Conservation (phyloP, 2,888 invertebrate genomes). For the Cheilosia urbana region DNA sequence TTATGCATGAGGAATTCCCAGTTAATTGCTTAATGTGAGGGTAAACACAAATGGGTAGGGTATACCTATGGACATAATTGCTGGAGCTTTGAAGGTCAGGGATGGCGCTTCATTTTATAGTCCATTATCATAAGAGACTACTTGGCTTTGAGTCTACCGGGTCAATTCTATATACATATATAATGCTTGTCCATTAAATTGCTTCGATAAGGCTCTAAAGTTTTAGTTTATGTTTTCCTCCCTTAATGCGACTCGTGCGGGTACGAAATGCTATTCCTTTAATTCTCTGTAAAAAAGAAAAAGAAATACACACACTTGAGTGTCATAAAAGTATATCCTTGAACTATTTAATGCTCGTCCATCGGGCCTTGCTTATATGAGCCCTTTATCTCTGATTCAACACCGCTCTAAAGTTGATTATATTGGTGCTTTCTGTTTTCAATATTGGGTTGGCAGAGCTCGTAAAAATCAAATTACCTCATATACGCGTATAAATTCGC, state of each 20-base stretch:
- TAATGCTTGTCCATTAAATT: constrained; percentile 17
- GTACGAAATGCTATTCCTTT: neutral
- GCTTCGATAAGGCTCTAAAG: constrained; percentile 12
- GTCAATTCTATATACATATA: constrained; percentile 23
- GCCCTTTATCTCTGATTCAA: constrained; percentile 1
- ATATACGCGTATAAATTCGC: neutral
- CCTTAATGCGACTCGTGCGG: constrained; percentile 19
- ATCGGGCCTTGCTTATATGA: no score
- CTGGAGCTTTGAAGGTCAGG: constrained; percentile 12
- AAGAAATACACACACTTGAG: neutral
- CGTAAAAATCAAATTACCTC: constrained; percentile 11
- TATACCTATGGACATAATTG: constrained; percentile 1
- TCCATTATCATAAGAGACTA: constrained; percentile 55
- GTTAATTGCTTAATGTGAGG: constrained; percentile 46
- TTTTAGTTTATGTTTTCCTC: neutral
- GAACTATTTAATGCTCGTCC: constrained; percentile 1
- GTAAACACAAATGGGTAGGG: neutral
- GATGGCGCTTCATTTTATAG: constrained; percentile 32
- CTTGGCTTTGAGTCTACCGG: constrained; percentile 14
- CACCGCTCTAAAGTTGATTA: constrained; percentile 8
- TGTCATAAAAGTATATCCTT: constrained; percentile 12
- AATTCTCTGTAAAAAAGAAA: neutral
- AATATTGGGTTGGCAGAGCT: constrained; percentile 5
- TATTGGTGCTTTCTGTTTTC: constrained; percentile 5
- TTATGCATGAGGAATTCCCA: constrained; percentile 51